phyloP scores from a whole-genome alignment of 2,888 invertebrate species.

The Hedychridium roseum region DNA sequence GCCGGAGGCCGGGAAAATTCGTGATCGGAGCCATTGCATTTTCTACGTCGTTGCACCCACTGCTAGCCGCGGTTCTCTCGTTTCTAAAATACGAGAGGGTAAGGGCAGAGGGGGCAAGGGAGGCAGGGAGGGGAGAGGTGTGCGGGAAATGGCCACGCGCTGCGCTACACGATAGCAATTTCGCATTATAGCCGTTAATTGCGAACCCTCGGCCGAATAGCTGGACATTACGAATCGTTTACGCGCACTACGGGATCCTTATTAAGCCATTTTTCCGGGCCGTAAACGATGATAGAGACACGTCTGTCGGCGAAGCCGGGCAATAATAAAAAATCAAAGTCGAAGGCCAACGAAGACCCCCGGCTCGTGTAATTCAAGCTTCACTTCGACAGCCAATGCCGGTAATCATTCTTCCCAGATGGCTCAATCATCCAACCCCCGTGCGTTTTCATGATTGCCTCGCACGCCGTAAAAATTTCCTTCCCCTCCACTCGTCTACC shows the following conservation, averaged over 20 bases:
- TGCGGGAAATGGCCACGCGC: slow-evolving; percentile 17
- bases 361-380: slow-evolving; percentile 10
- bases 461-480: too few species aligned
- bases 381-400: slow-evolving; percentile 9
- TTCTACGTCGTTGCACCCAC: too few species aligned
- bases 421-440: slow-evolving; percentile 1
- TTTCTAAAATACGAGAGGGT: not conserved
- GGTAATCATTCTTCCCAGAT: slow-evolving; percentile 11
- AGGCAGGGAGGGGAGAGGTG: too few species aligned
- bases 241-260: slow-evolving; percentile 27
- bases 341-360: slow-evolving; percentile 2
- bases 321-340: not conserved
- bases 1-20: slow-evolving; percentile 4
- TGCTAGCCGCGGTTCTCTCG: not conserved
- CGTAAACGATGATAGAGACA: slow-evolving; percentile 10
- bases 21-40: too few species aligned
- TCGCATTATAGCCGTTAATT: slow-evolving; percentile 41
- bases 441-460: not conserved
- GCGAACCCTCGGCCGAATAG: slow-evolving; percentile 34
- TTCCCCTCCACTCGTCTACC: too few species aligned
- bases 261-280: slow-evolving; percentile 31
- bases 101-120: slow-evolving; percentile 1
- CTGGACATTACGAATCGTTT: slow-evolving; percentile 44
- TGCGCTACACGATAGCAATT: slow-evolving; percentile 23
- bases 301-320: slow-evolving; percentile 8